Evolutionary conservation across 2,797 vertebrate genomes (phyloP).

Genomic region (Aulostomus chinensis): DNA sequence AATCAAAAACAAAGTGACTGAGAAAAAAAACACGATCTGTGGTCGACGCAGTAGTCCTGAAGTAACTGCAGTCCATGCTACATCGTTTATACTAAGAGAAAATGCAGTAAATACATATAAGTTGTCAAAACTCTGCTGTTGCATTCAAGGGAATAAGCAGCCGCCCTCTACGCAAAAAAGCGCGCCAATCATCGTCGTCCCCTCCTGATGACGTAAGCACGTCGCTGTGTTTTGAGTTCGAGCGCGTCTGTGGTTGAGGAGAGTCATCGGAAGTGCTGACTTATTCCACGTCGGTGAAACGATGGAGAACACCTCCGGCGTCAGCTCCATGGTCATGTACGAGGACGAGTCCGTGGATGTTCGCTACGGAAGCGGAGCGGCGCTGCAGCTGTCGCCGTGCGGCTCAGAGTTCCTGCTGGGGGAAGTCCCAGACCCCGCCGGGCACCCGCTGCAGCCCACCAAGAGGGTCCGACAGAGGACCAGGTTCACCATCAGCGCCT

Average conservation of each 20-base stretch:
- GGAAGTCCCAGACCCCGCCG: constrained; percentile 53
- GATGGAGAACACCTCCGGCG: constrained; percentile 42
- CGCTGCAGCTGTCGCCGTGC: constrained; percentile 86
- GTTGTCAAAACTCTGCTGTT: too few species aligned
- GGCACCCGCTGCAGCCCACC: constrained; percentile 73
- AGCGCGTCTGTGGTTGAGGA: background rate
- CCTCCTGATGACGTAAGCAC: constrained; percentile 25
- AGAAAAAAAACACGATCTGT: too few species aligned
- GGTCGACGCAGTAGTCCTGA: too few species aligned
- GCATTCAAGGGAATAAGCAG: too few species aligned
- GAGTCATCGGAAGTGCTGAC: background rate
- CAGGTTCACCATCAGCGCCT: constrained; percentile 83
- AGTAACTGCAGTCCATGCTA: too few species aligned
- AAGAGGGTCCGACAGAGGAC: constrained; percentile 82
- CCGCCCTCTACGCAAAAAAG: too few species aligned
- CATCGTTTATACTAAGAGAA: too few species aligned
- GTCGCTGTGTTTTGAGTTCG: constrained; percentile 29
- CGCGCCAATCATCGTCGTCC: too few species aligned
- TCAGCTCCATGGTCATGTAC: constrained; percentile 79
- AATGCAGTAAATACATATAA: too few species aligned
- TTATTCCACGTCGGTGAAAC: background rate
- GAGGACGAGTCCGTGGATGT: constrained; percentile 85
- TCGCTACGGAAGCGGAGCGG: constrained; percentile 71
- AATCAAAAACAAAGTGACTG: too few species aligned
- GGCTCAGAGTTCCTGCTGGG: constrained; percentile 85